Evolutionary conservation across 2,113 vertebrate genomes (phyloP).

Genomic region (Solea solea): DNA sequence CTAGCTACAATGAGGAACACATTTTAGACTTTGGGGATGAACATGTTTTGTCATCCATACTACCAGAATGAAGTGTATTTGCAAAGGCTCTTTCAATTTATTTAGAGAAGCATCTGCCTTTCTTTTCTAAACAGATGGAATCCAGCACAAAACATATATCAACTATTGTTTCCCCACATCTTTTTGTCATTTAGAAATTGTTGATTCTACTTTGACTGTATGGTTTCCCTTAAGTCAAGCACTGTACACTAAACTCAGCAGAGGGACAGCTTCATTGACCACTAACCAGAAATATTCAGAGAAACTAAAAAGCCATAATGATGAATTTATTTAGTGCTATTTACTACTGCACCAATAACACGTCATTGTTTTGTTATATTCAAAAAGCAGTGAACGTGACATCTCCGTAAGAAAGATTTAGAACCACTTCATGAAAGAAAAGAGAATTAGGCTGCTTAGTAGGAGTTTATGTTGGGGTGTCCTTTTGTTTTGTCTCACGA

Average conservation of each 20-base stretch:
- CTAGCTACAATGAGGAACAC: slow-evolving; percentile 31
- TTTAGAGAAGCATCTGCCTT: slow-evolving; percentile 36
- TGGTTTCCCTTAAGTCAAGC: slow-evolving; percentile 4
- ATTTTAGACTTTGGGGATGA: slow-evolving; percentile 38
- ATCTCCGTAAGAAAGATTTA: not conserved
- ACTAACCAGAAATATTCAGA: slow-evolving; percentile 23
- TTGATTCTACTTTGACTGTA: slow-evolving; percentile 13
- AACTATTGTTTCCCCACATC: slow-evolving; percentile 19
- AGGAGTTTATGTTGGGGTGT: not conserved
- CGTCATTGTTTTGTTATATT: slow-evolving; percentile 1
- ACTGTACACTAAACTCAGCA: slow-evolving; percentile 13
- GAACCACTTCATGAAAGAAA: not conserved
- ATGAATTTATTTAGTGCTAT: slow-evolving; percentile 17
- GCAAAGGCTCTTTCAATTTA: slow-evolving; percentile 42
- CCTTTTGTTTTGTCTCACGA: too few species aligned
- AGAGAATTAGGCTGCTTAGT: too few species aligned
- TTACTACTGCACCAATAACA: not conserved
- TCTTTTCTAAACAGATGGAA: slow-evolving; percentile 32
- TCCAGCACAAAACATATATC: slow-evolving; percentile 33
- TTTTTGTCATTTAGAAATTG: slow-evolving; percentile 23
- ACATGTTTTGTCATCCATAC: slow-evolving; percentile 40
- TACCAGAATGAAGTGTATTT: slow-evolving; percentile 52
- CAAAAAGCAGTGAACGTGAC: not conserved
- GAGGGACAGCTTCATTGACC: slow-evolving; percentile 23
- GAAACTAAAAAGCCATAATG: slow-evolving; percentile 17